Base-by-base conservation (phyloP, 2,113 vertebrate species). In the Arizona elegans region DNA sequence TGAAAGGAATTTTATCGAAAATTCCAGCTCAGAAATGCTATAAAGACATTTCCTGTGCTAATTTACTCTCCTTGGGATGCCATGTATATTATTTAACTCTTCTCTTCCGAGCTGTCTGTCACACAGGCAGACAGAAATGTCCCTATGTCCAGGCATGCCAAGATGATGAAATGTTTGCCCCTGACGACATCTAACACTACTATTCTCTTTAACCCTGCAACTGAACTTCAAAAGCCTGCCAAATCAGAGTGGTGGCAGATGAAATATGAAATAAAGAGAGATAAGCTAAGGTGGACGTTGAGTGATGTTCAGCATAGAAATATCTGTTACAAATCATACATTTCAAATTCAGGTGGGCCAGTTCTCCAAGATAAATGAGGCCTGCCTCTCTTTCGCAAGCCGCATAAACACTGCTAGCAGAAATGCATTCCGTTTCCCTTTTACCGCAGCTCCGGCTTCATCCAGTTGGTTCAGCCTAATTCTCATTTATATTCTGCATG, bases 131-230 rank as follows among this genome's bases (percentile, higher is more conserved):
- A 33, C 59, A 70, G 65, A 33, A 33, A 56, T 8, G 26, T 9
- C 13, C 87, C 56, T 29, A 90, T 59, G 70, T 8, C 43, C 75
- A 90, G 70, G 88, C 88, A 93, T 52, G 92, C 75, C 70, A 90
- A 90, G 88, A 90, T 86, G 88, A 86, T 86, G 43, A 88, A 93
- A 53, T 81, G 38, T 53, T 89, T 93, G 43, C 55, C 17, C 19
- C 55, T 62, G 59, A 62, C 92, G 90, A 53, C 54, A 38, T 38
- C 75, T 50, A 53, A 52, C 7, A 15, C 53, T 90, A 86, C 88
- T 47, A 52, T 93, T 53, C 52, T 56, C 59, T 86, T 90, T 93
- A 93, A 90, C 92, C 92, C 55, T 93, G 55, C 88, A 86, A 56
- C 24, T 90, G 88, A 93, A 90, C 88, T 90, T 50, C 33, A 56